phyloP scores from a whole-genome alignment of 1,140 invertebrate genomes.

The Sesamia nonagrioides region DNA sequence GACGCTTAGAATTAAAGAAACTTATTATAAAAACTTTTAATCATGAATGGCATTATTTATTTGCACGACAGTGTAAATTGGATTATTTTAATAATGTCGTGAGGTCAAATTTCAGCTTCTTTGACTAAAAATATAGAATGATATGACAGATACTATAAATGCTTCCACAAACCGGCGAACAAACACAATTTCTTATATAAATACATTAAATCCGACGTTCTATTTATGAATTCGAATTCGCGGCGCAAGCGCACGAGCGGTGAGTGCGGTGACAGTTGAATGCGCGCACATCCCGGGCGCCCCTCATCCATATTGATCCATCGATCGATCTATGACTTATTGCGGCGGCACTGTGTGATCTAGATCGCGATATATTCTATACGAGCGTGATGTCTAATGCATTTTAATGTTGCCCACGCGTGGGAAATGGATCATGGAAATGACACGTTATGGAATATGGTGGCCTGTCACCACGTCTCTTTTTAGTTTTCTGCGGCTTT shows the following conservation, averaged over 20 bases:
- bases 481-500: neutral
- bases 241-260: conserved; percentile 44
- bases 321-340: conserved; percentile 62
- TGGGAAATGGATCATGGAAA: conserved; percentile 45
- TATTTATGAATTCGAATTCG: conserved; percentile 47
- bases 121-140: neutral
- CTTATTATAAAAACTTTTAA: neutral
- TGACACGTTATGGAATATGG: conserved; percentile 28
- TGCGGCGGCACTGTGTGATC: conserved; percentile 65
- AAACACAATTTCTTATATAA: conserved; percentile 31
- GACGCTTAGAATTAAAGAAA: neutral
- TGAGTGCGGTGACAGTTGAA: conserved; percentile 65
- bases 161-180: neutral
- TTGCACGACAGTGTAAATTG: conserved; percentile 4
- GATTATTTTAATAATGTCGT: neutral
- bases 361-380: conserved; percentile 58
- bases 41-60: neutral
- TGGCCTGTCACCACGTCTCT: conserved; percentile 1
- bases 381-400: conserved; percentile 40
- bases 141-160: neutral
- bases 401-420: conserved; percentile 45
- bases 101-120: neutral
- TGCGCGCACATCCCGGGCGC: conserved; percentile 58
- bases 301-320: conserved; percentile 81
- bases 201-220: conserved; percentile 32